Base-by-base conservation (phyloP, 2,113 vertebrate species). In the Callionymus lyra region DNA sequence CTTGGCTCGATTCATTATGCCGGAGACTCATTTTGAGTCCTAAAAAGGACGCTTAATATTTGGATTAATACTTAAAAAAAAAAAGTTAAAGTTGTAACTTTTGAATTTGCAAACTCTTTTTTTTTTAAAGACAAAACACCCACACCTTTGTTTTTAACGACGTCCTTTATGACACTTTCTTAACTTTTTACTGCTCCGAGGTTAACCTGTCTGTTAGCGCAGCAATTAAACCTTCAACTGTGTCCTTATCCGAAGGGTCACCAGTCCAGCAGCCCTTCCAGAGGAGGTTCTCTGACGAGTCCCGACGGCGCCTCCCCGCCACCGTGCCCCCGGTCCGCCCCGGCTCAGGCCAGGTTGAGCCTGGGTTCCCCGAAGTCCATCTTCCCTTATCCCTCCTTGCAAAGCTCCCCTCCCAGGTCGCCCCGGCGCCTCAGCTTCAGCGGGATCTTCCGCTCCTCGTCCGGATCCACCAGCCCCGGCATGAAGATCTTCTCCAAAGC, bases 351-450 rank as follows among this genome's bases (percentile, higher is more conserved):
- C 47, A 91, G 84, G 71, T 78, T 80, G 51, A 87, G 84, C 59
- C 89, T 89, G 0, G 72, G 85, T 61, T 92, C 92, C 2, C 89
- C 92, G 47, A 96, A 84, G 79, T 89, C 84, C 9, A 81, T 93
- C 63, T 95, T 95, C 82, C 89, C 90, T 0, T 94, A 90, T 64
- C 72, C 82, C 12, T 55, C 89, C 32, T 80, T 84, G 63, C 92
- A 93, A 61, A 88, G 86, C 67, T 90, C 93, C 6, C 84, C 93
- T 0, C 91, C 93, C 8, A 93, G 91, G 60, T 93, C 94, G 16
- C 91, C 93, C n/a, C 91, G 86, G 12, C 92, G 93, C 34, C 88
- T 98, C 63, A 95, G 93, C 83, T 89, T 99, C 84, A 94, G 88
- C 18, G 93, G 93, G 16, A 90, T 98, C 84, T 99, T 98, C 82